These are phyloP conservation scores for Narcine bancroftii DNA, from an alignment of 2,113 vertebrate species.

Conservation along the genomic window DNA sequence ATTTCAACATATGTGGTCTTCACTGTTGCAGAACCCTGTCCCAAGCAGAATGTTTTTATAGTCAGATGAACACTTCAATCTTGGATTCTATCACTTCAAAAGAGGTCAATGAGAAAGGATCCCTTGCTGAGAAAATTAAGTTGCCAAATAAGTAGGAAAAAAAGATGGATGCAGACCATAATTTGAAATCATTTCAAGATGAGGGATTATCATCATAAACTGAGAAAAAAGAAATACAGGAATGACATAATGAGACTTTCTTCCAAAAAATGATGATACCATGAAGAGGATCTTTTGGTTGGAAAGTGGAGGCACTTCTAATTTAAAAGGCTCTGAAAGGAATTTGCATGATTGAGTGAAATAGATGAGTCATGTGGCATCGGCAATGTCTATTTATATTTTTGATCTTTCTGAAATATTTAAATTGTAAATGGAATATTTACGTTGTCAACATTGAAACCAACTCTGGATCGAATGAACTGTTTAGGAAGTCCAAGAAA, in stretches of 20 bases:
- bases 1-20: too few relatives aligned
- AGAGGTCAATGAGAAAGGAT: not conserved
- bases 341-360: not conserved
- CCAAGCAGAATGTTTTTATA: too few relatives aligned
- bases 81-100: not conserved
- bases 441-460: not conserved
- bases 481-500: not conserved
- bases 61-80: too few relatives aligned
- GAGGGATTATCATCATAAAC: not conserved
- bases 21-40: too few relatives aligned
- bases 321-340: not conserved
- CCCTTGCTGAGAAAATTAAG: not conserved
- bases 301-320: not conserved
- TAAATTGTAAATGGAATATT: not conserved
- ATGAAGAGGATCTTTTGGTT: not conserved
- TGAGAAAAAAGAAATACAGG: not conserved
- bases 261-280: not conserved
- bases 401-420: not conserved
- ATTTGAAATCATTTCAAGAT: not conserved
- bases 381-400: not conserved
- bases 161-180: not conserved
- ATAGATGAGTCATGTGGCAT: not conserved
- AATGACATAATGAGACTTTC: conserved; percentile 2
- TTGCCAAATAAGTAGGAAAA: not conserved
- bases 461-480: not conserved